Conservation (phyloP, 2,888 invertebrate genomes). For the Cepaea hortensis region DNA sequence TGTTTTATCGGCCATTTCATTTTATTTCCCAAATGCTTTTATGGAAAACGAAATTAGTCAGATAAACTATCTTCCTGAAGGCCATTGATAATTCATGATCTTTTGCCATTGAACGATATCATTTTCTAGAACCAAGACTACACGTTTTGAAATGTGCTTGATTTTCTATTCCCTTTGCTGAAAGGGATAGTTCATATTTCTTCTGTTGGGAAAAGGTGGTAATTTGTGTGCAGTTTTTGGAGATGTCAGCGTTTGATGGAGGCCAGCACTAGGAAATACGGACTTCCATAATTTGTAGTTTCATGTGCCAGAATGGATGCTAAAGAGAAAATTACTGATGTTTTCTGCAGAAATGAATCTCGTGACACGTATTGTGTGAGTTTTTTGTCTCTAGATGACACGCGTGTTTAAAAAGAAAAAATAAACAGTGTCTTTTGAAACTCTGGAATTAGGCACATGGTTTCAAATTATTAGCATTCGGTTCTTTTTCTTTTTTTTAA, state of each 20-base stretch:
- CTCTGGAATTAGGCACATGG: no score
- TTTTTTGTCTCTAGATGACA: neutral
- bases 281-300: neutral
- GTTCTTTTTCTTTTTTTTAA: neutral
- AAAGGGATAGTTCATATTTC: slow-evolving; percentile 11
- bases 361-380: neutral
- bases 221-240: neutral
- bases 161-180: neutral
- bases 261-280: neutral
- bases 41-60: neutral
- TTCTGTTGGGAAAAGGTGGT: neutral
- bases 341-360: slow-evolving; percentile 6
- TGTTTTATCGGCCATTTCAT: no score
- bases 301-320: neutral
- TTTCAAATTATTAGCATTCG: neutral
- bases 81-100: neutral
- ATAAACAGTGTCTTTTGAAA: no score
- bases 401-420: no score
- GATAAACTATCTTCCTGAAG: neutral
- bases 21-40: neutral
- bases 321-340: slow-evolving; percentile 4
- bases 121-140: slow-evolving; percentile 14
- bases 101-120: neutral
- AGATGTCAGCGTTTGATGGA: slow-evolving; percentile 1
- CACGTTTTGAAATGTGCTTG: neutral